These are phyloP conservation scores for Pseudochirops cupreus DNA, from an alignment of 2,797 vertebrate genomes.

Conservation along the genomic window DNA sequence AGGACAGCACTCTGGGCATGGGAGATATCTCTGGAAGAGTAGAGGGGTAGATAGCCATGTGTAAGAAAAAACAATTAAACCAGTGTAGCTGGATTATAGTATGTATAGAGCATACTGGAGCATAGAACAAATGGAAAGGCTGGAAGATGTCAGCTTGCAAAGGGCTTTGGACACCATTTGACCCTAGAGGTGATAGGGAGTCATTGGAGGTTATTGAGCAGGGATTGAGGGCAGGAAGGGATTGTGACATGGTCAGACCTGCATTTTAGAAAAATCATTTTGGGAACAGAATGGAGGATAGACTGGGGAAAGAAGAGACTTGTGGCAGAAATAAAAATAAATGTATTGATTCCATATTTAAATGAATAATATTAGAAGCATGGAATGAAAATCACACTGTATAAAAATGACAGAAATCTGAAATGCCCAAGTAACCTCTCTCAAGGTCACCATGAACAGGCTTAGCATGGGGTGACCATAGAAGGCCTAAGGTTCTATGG, in stretches of 20 bases:
- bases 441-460: background rate
- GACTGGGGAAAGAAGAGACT: background rate
- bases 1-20: background rate
- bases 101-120: too few species aligned
- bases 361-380: accelerated
- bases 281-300: background rate
- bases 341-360: background rate
- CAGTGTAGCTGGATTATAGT: background rate
- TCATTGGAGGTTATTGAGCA: background rate
- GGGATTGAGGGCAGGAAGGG: background rate
- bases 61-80: background rate
- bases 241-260: background rate
- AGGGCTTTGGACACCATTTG: background rate
- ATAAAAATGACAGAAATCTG: background rate
- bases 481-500: too few species aligned
- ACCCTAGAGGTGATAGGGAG: background rate
- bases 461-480: background rate
- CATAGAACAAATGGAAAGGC: background rate
- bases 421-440: background rate
- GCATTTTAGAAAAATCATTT: background rate
- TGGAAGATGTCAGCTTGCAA: accelerated
- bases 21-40: background rate
- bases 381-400: slow-evolving; percentile 9
- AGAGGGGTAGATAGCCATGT: background rate
- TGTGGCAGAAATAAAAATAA: too few species aligned